Base-by-base conservation (phyloP, 1,140 invertebrate species). In the Macrotrachela quadricornifera region DNA sequence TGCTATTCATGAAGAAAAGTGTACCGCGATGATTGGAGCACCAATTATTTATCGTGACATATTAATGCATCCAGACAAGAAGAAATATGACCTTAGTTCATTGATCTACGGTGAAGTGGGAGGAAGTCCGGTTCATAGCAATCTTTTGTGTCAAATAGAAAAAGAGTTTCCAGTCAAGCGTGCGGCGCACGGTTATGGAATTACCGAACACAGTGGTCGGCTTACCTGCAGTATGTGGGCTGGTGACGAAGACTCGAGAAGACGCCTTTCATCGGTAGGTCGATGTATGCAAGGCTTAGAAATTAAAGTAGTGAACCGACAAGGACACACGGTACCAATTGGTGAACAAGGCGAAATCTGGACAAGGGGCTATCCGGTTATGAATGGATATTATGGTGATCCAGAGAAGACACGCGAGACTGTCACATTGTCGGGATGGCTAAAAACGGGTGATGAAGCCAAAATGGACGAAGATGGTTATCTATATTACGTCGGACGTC, bases 21-120 rank as follows among this genome's bases (percentile, higher is more conserved):
- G 84, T 61, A 79, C 78, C 3, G 64, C 81, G 9, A 66, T 84
- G n/a, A 83, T 82, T 60, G 90, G 90, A 13, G 94, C 90, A 0
- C 91, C 91, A 8, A 95, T 90, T 0, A 96, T 97, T 88, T 87
- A 82, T 65, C 80, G 92, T 50, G 85, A 94, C 65, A 73, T 85
- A 51, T 60, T 86, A 42, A 69, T 72, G 50, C 65, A 64, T 37
- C 66, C 64, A 1, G 54, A 67, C 1, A 64, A 70, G 50, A 47
- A 60, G 14, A 57, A 60, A n/a, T 67, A 62, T 55, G 63, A 76
- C 53, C 41, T 74, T 15, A 60, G 59, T 11, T 64, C 63, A 1
- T 54, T 76, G 41, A 61, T 74, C 10, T 18, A 40, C 13, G 41
- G 11, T 13, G 8, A 41, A 52, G 38, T 46, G 9, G 43, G 43